Base-by-base conservation (phyloP, 2,113 vertebrate species). In the Prietella phreatophila region DNA sequence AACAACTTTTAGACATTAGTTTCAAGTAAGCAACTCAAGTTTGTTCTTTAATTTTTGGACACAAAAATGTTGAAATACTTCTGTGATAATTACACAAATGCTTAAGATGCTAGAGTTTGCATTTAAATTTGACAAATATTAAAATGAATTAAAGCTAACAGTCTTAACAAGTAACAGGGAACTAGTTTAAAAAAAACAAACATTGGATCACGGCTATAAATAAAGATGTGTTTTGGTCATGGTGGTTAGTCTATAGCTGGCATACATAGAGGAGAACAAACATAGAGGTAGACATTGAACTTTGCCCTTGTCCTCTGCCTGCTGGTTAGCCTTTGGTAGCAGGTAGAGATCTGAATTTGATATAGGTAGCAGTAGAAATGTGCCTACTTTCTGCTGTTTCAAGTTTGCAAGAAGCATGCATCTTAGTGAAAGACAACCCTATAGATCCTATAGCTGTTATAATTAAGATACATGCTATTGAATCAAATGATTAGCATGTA, bases 281-380 rank as follows among this genome's bases (percentile, higher is more conserved):
- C 79, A 67, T 14, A 86, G 86, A 88, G 86, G 86, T 90, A 90
- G 86, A 83, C 30, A 30, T 15, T 80, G 14, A 83, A 73, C 36
- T 47, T 75, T 69, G 78, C 63, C 55, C 67, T 50, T 36, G 7
- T 39, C 60, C 50, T 65, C 53, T 19, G 30, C 10, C 47, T 85
- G 82, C 42, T 39, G 73, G 39, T 84, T 50, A 36, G 65, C n/a
- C 42, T 25, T 71, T 15, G 75, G 39, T 55, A 22, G 53, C 53
- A 33, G 53, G 15, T 11, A 58, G n/a, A 56, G 17, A 33, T 53
- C 15, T 81, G 76, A 60, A 60, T 56, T 5, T 60, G 17, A 22
- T 82, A 56, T 30, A 82, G n/a, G 10, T 60, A 20, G 17, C 55
- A 60, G 25, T 6, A 82, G n/a, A 60, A 58, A 60, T 36, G 30